A percentile compares a stretch with the other conserved stretches of the same genome.
These are phyloP conservation scores for Lutjanus erythropterus DNA, from an alignment of 2,113 vertebrate species.

Conservation along the genomic window DNA sequence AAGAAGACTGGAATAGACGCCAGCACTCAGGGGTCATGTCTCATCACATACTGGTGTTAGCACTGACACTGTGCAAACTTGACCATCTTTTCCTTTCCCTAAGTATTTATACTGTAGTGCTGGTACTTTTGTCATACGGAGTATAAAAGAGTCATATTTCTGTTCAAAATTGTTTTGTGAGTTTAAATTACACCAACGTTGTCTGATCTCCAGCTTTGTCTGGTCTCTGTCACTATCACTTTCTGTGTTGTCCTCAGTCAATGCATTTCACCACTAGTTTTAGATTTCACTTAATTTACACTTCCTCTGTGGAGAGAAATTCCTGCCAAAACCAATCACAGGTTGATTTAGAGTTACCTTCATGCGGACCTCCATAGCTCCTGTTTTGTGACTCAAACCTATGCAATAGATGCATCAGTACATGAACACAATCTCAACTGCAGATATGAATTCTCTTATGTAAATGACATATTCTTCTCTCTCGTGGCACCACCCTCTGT, in stretches of 20 bases:
- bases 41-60: too few species aligned
- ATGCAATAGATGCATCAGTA: neutral
- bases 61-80: too few species aligned
- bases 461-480: neutral
- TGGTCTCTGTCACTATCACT: too few species aligned
- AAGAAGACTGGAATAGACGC: too few species aligned
- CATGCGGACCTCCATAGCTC: neutral
- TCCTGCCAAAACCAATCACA: neutral
- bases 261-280: neutral
- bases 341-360: neutral
- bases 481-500: neutral
- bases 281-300: slow-evolving; percentile 20
- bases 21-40: too few species aligned
- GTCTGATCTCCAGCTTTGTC: too few species aligned
- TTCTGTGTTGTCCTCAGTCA: neutral
- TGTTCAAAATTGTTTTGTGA: too few species aligned
- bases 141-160: too few species aligned
- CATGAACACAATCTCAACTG: neutral
- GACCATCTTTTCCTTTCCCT: too few species aligned
- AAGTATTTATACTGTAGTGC: too few species aligned
- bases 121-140: too few species aligned
- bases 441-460: neutral
- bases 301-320: neutral
- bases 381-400: neutral
- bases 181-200: too few species aligned